Conservation (phyloP, 2,113 vertebrate genomes). For the Trichomycterus rosablanca region DNA sequence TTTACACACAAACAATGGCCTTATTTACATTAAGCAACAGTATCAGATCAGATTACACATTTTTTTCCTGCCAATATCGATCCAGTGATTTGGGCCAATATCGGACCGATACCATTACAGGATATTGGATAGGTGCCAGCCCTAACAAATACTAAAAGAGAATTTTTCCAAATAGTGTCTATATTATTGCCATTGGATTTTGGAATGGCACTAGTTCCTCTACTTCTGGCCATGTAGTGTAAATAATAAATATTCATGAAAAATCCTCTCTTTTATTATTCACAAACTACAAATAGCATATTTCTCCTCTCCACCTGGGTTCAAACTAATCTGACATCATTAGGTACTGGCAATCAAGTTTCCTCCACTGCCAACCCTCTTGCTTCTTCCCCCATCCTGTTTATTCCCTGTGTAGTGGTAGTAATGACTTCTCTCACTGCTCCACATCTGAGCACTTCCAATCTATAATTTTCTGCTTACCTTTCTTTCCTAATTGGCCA, state of each 20-base stretch:
- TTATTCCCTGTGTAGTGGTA: conserved; percentile 20
- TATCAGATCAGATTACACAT: too few relatives aligned
- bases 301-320: conserved; percentile 2
- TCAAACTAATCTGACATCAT: conserved; percentile 20
- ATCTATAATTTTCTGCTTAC: conserved; percentile 12
- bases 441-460: conserved; percentile 16
- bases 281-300: not conserved
- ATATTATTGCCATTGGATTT: too few relatives aligned
- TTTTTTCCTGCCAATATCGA: too few relatives aligned
- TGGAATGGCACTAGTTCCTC: too few relatives aligned
- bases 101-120: too few relatives aligned
- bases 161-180: too few relatives aligned
- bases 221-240: not conserved
- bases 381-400: conserved; percentile 12
- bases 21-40: too few relatives aligned
- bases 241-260: not conserved
- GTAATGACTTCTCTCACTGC: conserved; percentile 25
- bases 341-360: conserved; percentile 19
- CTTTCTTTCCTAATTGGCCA: not conserved
- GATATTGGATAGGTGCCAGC: too few relatives aligned
- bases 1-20: too few relatives aligned
- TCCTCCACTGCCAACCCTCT: conserved; percentile 6
- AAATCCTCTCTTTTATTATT: not conserved
- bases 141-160: too few relatives aligned
- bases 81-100: too few relatives aligned